Evolutionary conservation across 2,113 vertebrate genomes (phyloP), one percentile per base, ranked within the genome.

Genomic region (Numenius arquata): DNA sequence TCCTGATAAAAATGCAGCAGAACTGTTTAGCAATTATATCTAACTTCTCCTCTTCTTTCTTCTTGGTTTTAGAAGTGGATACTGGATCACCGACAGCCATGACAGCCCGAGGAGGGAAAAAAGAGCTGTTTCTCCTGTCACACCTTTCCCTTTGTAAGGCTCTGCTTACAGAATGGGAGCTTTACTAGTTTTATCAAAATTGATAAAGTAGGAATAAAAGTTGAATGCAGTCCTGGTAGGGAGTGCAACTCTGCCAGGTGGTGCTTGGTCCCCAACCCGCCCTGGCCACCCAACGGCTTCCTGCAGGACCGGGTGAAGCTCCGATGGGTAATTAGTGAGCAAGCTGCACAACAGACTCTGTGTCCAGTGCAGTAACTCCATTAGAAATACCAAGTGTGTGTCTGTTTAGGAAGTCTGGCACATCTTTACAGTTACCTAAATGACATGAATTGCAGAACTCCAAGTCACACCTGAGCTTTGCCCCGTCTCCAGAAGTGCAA

Each of bases 381-480:
- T 84, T 48, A 61, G 50, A 91, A 96, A 91, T 84, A 76, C 2
- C 18, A 45, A 78, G 80, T 36, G 3, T 62, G n/a, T 79, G 61
- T 70, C 78, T 88, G 1, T 83, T 95, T 78, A 90, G 88, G 94
- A 90, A 93, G 41, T 58, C 36, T n/a, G 84, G 72, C 29, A 53
- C 61, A 75, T 76, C 88, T 87, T 93, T 90, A 85, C 65, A 76
- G 78, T 88, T 93, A 71, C 61, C 71, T 77, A 84, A 90, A 91
- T 59, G 58, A 91, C 88, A 94, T 6, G 6, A 86, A 67, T 65
- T 78, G 72, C 68, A 88, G 85, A 84, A 91, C 74, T 96, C 88
- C 58, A 85, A 70, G 62, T 58, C 58, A 90, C 91, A 87, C n/a
- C 70, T 92, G 75, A 95, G 88, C 75, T 92, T 94, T 68, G 65